Evolutionary conservation across 2,797 vertebrate species (phyloP).

Genomic region (Hafferia zeledoni): DNA sequence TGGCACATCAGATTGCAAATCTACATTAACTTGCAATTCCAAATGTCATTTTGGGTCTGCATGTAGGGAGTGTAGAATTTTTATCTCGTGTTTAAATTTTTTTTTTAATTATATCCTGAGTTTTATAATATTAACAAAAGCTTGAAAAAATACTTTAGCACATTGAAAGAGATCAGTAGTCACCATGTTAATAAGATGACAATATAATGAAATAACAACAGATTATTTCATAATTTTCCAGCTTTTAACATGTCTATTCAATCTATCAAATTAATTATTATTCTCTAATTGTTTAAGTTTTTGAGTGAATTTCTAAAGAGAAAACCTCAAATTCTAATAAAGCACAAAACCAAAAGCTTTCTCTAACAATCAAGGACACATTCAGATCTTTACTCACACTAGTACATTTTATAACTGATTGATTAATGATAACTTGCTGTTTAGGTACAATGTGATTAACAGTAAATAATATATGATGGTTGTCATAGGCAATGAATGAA

Average conservation of each 20-base stretch:
- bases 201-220: not conserved
- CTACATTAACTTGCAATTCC: not conserved
- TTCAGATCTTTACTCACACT: not conserved
- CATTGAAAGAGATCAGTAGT: not conserved
- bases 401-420: not conserved
- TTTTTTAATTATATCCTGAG: not conserved
- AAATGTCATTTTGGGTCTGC: not conserved
- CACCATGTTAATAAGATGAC: not conserved
- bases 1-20: not conserved
- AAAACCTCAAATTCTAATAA: not conserved
- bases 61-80: not conserved
- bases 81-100: not conserved
- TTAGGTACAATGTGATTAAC: constrained; percentile 10
- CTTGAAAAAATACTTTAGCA: not conserved
- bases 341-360: not conserved
- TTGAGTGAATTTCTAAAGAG: not conserved
- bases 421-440: constrained; percentile 31
- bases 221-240: not conserved
- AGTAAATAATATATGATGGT: constrained; percentile 19
- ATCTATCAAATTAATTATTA: not conserved
- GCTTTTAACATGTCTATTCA: not conserved
- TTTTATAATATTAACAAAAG: not conserved
- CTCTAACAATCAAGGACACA: not conserved
- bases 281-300: not conserved
- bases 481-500: not conserved